Evolutionary conservation across 2,888 invertebrate species (phyloP).

Genomic region (Galerucella nymphaeae): DNA sequence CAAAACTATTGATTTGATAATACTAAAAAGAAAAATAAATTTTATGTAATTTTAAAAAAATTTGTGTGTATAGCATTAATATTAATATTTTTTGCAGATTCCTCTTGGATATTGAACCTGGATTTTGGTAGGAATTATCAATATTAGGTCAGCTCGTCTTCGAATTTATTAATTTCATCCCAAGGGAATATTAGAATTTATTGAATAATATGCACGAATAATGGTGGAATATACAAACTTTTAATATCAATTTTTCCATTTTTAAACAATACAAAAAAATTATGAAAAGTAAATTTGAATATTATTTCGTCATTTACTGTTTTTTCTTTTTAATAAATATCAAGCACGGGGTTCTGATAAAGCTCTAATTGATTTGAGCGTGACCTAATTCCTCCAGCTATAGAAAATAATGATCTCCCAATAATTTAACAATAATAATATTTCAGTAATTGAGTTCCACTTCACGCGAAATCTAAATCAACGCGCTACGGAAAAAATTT

Average conservation of each 20-base stretch:
- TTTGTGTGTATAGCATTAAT: too few species aligned
- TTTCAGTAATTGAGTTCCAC: conserved; percentile 13
- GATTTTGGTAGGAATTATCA: conserved; percentile 14
- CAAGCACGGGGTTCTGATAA: background rate
- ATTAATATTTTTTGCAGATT: too few species aligned
- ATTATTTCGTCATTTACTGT: too few species aligned
- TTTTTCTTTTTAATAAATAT: background rate
- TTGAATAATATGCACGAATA: conserved; percentile 6
- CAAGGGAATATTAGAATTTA: conserved; percentile 5
- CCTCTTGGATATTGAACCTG: background rate
- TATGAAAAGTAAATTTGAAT: background rate
- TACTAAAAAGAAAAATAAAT: background rate
- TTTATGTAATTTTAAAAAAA: too few species aligned
- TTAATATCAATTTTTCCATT: too few species aligned
- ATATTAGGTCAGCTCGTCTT: conserved; percentile 27
- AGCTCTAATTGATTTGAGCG: background rate
- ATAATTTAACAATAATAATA: conserved; percentile 23
- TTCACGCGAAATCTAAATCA: conserved; percentile 26
- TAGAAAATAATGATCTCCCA: conserved; percentile 16
- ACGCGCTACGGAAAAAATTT: conserved; percentile 24
- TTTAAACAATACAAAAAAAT: background rate
- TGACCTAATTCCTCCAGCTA: conserved; percentile 6
- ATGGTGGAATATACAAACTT: background rate
- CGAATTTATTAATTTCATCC: conserved; percentile 12
- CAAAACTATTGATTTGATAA: background rate